Evolutionary conservation across 1,140 invertebrate genomes (phyloP).

Genomic region (Drosophila prosaltans): DNA sequence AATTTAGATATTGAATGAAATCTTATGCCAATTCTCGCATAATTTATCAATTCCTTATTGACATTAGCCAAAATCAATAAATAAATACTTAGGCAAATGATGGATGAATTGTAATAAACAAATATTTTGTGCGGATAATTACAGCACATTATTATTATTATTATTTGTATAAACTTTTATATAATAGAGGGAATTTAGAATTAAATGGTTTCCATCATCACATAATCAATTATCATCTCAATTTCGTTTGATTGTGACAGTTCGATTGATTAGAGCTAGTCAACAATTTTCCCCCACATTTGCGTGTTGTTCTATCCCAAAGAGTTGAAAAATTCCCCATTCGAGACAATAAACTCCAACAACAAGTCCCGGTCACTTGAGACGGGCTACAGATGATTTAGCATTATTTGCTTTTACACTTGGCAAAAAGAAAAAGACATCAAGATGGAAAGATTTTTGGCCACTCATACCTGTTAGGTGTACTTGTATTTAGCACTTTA

Average conservation of each 20-base stretch:
- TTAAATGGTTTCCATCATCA: conserved; percentile 2
- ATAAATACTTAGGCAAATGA: background rate
- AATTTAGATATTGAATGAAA: too few species aligned
- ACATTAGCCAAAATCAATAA: background rate
- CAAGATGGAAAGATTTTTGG: background rate
- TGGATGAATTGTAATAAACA: background rate
- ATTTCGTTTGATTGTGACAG: conserved; percentile 16
- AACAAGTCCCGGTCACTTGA: conserved; percentile 2
- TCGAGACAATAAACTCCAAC: background rate
- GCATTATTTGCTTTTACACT: conserved; percentile 4
- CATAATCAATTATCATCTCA: conserved; percentile 15
- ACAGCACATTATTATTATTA: background rate
- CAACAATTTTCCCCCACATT: background rate
- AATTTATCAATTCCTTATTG: background rate
- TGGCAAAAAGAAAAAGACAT: background rate
- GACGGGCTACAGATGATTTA: conserved; percentile 4
- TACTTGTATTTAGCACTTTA: conserved; percentile 2
- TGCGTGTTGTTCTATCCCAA: conserved; percentile 6
- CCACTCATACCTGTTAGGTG: background rate
- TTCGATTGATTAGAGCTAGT: conserved; percentile 9
- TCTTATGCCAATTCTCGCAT: background rate
- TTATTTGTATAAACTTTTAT: background rate
- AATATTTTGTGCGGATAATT: background rate
- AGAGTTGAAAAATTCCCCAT: conserved; percentile 9
- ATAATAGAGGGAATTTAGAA: conserved; percentile 1